A percentile compares a stretch with the other conserved stretches of the same genome.
Evolutionary conservation across 1,140 invertebrate genomes (phyloP).

Genomic region (Doryteuthis pealeii): DNA sequence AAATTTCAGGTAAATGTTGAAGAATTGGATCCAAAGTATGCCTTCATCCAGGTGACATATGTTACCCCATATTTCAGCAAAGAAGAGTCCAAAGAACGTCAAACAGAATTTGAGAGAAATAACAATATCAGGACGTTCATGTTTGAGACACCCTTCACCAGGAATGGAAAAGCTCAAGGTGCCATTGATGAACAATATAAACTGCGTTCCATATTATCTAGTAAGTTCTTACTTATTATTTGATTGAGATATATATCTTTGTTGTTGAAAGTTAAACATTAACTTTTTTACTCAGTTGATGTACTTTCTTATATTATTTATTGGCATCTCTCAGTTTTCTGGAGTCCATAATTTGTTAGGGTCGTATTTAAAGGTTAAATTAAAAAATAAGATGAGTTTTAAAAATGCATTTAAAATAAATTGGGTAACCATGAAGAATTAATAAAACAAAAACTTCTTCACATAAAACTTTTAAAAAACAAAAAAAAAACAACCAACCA

Average conservation of each 20-base stretch:
- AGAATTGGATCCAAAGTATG: slow-evolving; percentile 79
- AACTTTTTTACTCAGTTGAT: no score
- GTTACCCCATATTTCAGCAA: slow-evolving; percentile 79
- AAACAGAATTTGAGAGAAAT: slow-evolving; percentile 81
- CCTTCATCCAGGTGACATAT: slow-evolving; percentile 90
- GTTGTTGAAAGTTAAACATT: no score
- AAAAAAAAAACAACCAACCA: no score
- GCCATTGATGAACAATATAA: slow-evolving; percentile 86
- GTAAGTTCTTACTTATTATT: slow-evolving; percentile 33
- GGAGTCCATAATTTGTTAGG: no score
- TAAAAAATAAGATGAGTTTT: no score
- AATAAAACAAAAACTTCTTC: no score
- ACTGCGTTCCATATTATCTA: slow-evolving; percentile 78
- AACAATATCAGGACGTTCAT: slow-evolving; percentile 86
- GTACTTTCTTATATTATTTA: no score
- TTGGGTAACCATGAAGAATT: no score
- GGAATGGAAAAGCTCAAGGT: slow-evolving; percentile 75
- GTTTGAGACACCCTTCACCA: slow-evolving; percentile 91
- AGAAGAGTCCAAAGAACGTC: slow-evolving; percentile 63
- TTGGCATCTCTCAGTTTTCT: no score
- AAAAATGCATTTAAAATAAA: no score
- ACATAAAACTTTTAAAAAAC: no score
- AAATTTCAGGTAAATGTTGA: slow-evolving; percentile 76
- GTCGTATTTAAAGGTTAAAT: no score
- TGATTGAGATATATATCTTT: background rate